Conservation (phyloP, 1,140 invertebrate species). For the Palaemon carinicauda region DNA sequence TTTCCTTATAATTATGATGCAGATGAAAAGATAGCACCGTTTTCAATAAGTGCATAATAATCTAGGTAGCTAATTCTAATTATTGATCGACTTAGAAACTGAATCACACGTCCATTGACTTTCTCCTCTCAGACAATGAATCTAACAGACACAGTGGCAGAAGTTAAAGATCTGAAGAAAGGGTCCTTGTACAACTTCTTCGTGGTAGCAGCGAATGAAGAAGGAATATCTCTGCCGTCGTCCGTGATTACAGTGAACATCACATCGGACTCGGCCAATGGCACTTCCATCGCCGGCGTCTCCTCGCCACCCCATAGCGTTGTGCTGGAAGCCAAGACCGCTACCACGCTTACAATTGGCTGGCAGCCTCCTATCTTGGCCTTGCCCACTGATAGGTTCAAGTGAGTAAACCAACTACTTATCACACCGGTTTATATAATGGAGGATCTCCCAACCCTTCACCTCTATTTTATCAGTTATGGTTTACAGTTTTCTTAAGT, state of each 20-base stretch:
- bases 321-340: constrained; percentile 67
- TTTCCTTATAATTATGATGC: too few relatives aligned
- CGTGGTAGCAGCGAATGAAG: constrained; percentile 76
- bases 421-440: too few relatives aligned
- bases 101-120: not conserved
- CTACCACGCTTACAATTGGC: constrained; percentile 69
- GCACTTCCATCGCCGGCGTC: constrained; percentile 63
- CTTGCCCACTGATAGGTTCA: constrained; percentile 76
- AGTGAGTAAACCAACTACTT: constrained; percentile 1
- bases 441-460: too few relatives aligned
- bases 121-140: constrained; percentile 72
- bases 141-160: constrained; percentile 71
- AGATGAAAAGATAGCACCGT: too few relatives aligned
- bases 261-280: constrained; percentile 65
- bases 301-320: constrained; percentile 81
- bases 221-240: constrained; percentile 80
- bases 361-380: constrained; percentile 84
- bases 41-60: too few relatives aligned
- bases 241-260: constrained; percentile 79
- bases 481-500: too few relatives aligned
- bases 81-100: not conserved
- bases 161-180: constrained; percentile 71
- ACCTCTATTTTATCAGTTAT: too few relatives aligned
- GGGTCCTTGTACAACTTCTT: constrained; percentile 78
- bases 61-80: not conserved